Percentiles rank a stretch among this genome's conserved stretches.
phyloP scores from a whole-genome alignment of 2,888 invertebrate species.

The Euspilapteryx auroguttella region DNA sequence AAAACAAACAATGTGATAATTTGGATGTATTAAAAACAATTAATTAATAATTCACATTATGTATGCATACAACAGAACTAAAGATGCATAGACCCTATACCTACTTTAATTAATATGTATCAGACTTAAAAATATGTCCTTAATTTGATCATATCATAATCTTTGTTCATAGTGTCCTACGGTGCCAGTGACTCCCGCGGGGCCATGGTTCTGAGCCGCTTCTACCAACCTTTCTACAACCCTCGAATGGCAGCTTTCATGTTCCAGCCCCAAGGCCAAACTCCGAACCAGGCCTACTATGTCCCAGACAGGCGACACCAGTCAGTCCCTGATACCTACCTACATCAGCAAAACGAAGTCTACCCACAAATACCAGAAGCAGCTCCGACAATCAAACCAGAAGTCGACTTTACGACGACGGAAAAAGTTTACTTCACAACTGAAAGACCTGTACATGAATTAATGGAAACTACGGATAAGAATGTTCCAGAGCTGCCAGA shows the following conservation, averaged over 20 bases:
- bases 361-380: constrained; percentile 18
- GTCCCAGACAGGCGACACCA: constrained; percentile 40
- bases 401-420: constrained; percentile 18
- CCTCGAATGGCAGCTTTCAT: constrained; percentile 42
- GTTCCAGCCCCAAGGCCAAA: constrained; percentile 23
- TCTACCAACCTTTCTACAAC: constrained; percentile 45
- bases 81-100: background rate
- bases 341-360: constrained; percentile 43
- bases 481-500: constrained; percentile 28
- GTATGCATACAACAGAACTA: background rate
- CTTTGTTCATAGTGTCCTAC: constrained; percentile 26
- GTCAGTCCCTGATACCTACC: constrained; percentile 21
- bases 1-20: too few relatives aligned
- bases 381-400: constrained; percentile 13
- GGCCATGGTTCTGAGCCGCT: constrained; percentile 41
- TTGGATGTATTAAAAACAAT: too few relatives aligned
- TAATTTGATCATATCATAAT: background rate
- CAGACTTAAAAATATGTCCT: background rate
- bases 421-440: constrained; percentile 26
- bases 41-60: background rate
- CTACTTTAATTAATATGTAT: background rate
- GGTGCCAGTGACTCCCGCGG: constrained; percentile 36
- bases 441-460: too few relatives aligned
- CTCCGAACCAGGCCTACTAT: constrained; percentile 32
- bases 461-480: constrained; percentile 21